Percentiles rank a stretch among this genome's conserved stretches.
Conservation (phyloP, 2,113 vertebrate genomes). For the Orthochromis indermauri region DNA sequence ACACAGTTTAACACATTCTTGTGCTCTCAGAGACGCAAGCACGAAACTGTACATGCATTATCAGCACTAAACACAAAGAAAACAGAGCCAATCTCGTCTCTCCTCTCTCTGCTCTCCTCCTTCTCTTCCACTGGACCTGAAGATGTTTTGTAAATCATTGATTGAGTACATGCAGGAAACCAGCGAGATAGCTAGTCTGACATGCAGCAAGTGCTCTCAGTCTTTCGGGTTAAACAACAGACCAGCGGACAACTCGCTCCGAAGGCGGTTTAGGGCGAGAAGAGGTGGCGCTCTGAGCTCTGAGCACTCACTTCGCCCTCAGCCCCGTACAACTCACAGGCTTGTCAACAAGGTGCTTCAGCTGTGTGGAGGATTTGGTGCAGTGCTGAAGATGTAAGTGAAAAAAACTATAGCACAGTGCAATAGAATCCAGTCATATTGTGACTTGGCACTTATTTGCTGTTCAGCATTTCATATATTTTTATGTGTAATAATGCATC, state of each 20-base stretch:
- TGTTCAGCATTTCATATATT: not conserved
- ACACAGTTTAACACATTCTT: slow-evolving; percentile 13
- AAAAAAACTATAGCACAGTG: not conserved
- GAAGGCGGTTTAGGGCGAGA: not conserved
- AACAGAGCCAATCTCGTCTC: not conserved
- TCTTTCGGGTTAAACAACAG: not conserved
- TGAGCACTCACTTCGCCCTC: not conserved
- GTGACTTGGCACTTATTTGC: not conserved
- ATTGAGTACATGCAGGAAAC: slow-evolving; percentile 20
- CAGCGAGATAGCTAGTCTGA: slow-evolving; percentile 22
- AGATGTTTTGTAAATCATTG: slow-evolving; percentile 50
- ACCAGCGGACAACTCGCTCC: not conserved
- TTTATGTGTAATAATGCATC: not conserved
- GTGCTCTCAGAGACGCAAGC: not conserved
- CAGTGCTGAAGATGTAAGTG: not conserved
- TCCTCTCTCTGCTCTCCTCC: not conserved
- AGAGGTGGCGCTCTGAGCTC: not conserved
- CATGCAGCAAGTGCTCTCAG: not conserved
- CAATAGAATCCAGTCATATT: not conserved
- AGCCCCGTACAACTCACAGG: not conserved
- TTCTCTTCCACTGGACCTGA: not conserved
- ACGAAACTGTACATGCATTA: not conserved
- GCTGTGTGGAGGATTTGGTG: not conserved
- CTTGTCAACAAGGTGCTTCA: not conserved
- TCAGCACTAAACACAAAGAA: not conserved